These are phyloP conservation scores for Epicampocera succincta DNA, from an alignment of 2,888 invertebrate species.

Conservation along the genomic window DNA sequence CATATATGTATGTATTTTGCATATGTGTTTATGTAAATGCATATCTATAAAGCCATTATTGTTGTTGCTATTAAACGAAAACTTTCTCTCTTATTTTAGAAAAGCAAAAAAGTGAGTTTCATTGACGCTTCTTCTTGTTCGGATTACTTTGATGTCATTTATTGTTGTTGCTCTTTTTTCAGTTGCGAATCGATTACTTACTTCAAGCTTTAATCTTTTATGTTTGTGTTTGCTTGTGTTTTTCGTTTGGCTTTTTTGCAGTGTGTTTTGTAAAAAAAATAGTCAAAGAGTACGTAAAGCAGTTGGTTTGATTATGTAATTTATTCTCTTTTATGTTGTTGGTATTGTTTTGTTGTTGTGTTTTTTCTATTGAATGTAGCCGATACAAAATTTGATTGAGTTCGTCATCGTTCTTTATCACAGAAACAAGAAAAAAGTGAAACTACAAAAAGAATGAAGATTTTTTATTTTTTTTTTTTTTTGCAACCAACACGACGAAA, in stretches of 20 bases:
- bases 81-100: conserved; percentile 37
- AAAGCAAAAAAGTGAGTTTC: conserved; percentile 10
- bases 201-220: conserved; percentile 46
- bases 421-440: conserved; percentile 44
- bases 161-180: conserved; percentile 23
- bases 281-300: conserved; percentile 41
- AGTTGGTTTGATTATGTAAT: conserved; percentile 63
- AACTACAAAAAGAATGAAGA: conserved; percentile 20
- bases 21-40: too few relatives aligned
- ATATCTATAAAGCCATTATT: conserved; percentile 3
- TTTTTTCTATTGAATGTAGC: conserved; percentile 75
- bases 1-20: not conserved
- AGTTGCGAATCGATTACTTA: conserved; percentile 62
- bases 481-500: conserved; percentile 1
- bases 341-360: conserved; percentile 70
- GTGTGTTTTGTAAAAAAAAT: conserved; percentile 37
- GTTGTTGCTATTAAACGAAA: conserved; percentile 22
- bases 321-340: conserved; percentile 51
- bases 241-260: conserved; percentile 11
- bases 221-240: not conserved
- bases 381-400: conserved; percentile 72
- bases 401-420: conserved; percentile 64
- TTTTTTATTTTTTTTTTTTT: conserved; percentile 6
- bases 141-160: conserved; percentile 57
- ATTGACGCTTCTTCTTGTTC: conserved; percentile 30